Percentiles rank a stretch among this genome's conserved stretches.
phyloP scores from a whole-genome alignment of 1,140 invertebrate species.

The Zaprionus africanus region DNA sequence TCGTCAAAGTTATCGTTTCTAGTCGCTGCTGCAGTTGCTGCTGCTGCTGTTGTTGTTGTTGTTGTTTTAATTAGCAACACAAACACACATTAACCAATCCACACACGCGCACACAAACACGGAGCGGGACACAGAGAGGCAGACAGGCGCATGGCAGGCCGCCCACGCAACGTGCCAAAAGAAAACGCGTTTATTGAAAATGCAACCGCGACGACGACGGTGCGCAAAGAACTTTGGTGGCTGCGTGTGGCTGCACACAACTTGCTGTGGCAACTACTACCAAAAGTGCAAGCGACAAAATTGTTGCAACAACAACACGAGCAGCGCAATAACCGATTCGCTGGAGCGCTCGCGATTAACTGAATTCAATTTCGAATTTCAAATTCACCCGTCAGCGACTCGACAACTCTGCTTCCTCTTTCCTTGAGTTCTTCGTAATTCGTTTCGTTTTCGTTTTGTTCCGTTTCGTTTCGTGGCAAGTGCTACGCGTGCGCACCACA shows the following conservation, averaged over 20 bases:
- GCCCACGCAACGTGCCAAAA: conserved; percentile 73
- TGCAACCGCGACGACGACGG: conserved; percentile 45
- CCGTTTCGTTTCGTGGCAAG: conserved; percentile 27
- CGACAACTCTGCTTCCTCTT: conserved; percentile 35
- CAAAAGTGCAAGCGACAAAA: conserved; percentile 21
- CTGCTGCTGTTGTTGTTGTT: conserved; percentile 24
- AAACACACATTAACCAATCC: conserved; percentile 76
- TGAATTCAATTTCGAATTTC: conserved; percentile 37
- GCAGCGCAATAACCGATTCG: conserved; percentile 57
- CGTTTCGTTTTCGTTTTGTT: conserved; percentile 18
- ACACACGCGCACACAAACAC: conserved; percentile 38
- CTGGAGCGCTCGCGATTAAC: conserved; percentile 56
- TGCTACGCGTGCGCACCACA: conserved; percentile 43
- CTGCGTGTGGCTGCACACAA: conserved; percentile 11
- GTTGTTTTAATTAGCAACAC: conserved; percentile 80
- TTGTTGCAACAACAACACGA: conserved; percentile 10
- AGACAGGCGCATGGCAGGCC: conserved; percentile 49
- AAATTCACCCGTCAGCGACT: conserved; percentile 29
- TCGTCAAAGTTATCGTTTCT: conserved; percentile 67
- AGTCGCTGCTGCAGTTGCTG: conserved; percentile 33
- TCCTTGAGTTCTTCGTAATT: conserved; percentile 15
- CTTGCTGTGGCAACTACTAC: conserved; percentile 14
- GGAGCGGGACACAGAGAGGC: conserved; percentile 20
- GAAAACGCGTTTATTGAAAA: conserved; percentile 81
- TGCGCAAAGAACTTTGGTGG: conserved; percentile 46